These are phyloP conservation scores for Hirtodrosophila histrioides DNA, from an alignment of 2,888 invertebrate species.

Conservation along the genomic window DNA sequence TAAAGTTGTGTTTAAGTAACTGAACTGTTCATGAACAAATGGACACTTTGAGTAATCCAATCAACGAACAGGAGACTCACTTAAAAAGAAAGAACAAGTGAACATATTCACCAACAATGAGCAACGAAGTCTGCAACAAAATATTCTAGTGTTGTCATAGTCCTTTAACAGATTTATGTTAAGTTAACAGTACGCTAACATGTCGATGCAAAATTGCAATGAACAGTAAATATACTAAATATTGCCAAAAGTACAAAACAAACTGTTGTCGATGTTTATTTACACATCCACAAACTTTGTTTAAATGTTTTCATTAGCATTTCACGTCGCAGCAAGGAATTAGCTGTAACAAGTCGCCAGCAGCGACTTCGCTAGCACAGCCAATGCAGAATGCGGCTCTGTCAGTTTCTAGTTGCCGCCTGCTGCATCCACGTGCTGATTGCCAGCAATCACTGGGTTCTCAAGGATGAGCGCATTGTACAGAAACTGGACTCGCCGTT, in stretches of 20 bases:
- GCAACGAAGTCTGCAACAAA: no score
- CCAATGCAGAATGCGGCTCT: constrained; percentile 55
- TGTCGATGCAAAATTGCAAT: constrained; percentile 1
- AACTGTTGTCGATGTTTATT: constrained; percentile 48
- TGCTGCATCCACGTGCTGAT: constrained; percentile 53
- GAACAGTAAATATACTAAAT: constrained; percentile 30
- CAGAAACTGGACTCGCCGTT: constrained; percentile 83
- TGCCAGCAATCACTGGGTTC: constrained; percentile 82
- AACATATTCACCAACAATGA: no score
- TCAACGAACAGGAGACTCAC: no score
- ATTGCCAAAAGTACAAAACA: constrained; percentile 16
- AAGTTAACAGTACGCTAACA: constrained; percentile 7
- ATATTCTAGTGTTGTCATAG: no score
- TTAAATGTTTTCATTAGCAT: constrained; percentile 15
- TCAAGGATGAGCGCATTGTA: constrained; percentile 81
- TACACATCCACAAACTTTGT: constrained; percentile 18
- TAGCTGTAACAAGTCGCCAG: constrained; percentile 11
- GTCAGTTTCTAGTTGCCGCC: constrained; percentile 41
- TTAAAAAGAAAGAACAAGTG: no score
- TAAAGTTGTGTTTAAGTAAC: no score
- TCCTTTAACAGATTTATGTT: not conserved
- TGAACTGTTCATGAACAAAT: no score
- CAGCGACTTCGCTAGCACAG: constrained; percentile 3
- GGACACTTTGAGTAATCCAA: no score
- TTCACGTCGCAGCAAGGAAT: constrained; percentile 4